These are phyloP conservation scores for Pseudoatta argentina DNA, from an alignment of 1,140 invertebrate species.

Conservation along the genomic window DNA sequence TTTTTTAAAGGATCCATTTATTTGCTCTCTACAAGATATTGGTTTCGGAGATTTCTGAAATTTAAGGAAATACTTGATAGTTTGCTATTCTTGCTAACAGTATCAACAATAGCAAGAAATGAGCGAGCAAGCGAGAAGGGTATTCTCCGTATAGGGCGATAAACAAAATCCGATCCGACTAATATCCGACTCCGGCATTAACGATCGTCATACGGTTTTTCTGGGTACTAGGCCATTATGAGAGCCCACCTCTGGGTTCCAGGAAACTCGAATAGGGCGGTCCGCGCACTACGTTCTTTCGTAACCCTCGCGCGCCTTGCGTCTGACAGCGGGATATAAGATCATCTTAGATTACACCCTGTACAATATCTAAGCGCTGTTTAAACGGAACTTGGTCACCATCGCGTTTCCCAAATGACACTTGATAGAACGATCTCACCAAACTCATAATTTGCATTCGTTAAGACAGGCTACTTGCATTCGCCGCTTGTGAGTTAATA, in stretches of 20 bases:
- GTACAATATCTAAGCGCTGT: constrained; percentile 12
- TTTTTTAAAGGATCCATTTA: neutral
- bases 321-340: constrained; percentile 24
- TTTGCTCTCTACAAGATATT: neutral
- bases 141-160: constrained; percentile 28
- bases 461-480: neutral
- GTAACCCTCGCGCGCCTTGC: constrained; percentile 29
- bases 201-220: constrained; percentile 70
- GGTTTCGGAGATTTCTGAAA: neutral
- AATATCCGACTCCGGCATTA: constrained; percentile 55
- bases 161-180: constrained; percentile 54
- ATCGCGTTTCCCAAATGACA: constrained; percentile 13
- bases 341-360: constrained; percentile 48
- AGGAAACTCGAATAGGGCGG: constrained; percentile 78
- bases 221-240: constrained; percentile 67
- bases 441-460: constrained; percentile 17
- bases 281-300: constrained; percentile 59
- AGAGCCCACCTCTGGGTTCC: constrained; percentile 77
- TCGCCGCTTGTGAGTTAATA: neutral
- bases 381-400: neutral
- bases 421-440: constrained; percentile 15
- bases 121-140: neutral
- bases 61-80: neutral
- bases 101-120: constrained; percentile 4
- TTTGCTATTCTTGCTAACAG: neutral